A percentile compares a stretch with the other conserved stretches of the same genome.
Evolutionary conservation across 2,797 vertebrate genomes (phyloP).

Genomic region (Mormyrops boulengeri): DNA sequence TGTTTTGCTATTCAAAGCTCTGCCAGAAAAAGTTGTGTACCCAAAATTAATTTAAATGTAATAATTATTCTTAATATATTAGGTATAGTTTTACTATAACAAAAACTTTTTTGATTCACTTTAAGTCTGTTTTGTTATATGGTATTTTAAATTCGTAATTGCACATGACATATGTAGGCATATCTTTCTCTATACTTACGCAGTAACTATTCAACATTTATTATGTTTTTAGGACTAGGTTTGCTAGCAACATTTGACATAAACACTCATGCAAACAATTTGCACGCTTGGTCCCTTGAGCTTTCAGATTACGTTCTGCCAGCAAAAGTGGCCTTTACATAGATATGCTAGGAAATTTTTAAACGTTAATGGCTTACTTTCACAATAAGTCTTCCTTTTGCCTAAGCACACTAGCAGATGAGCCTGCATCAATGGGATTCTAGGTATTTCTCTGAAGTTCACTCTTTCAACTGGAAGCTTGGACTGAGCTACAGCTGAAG

Average conservation of each 20-base stretch:
- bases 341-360: background rate
- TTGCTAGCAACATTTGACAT: background rate
- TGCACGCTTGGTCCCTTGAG: background rate
- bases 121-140: background rate
- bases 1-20: slow-evolving; percentile 32
- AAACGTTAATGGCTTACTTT: background rate
- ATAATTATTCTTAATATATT: slow-evolving; percentile 11
- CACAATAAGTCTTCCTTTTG: background rate
- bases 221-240: background rate
- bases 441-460: background rate
- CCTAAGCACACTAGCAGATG: background rate
- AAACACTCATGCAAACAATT: background rate
- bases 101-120: background rate
- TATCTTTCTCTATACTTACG: background rate
- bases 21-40: slow-evolving; percentile 48
- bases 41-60: slow-evolving; percentile 34
- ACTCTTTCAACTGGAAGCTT: background rate
- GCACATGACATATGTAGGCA: background rate
- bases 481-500: background rate
- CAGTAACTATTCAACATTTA: background rate
- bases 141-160: background rate
- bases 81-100: background rate
- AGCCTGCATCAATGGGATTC: background rate
- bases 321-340: background rate
- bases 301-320: background rate